Base-by-base conservation (phyloP, 2,888 invertebrate genomes). In the Harpagoxenus sublaevis region DNA sequence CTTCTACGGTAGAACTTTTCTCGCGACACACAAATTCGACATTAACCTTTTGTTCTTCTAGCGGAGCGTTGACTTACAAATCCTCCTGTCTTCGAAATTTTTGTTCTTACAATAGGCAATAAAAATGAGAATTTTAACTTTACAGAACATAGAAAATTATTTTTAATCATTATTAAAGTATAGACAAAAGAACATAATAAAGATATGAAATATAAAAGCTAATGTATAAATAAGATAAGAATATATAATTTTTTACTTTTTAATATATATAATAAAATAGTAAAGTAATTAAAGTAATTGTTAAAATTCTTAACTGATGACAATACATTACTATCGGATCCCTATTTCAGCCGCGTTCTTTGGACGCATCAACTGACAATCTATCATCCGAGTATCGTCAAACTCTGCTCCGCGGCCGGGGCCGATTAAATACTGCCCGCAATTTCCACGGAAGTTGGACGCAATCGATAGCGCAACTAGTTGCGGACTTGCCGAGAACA, bases 201-300 rank as follows among this genome's bases (percentile, higher is more conserved):
- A 70, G n/a, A 53, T 53, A n/a, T n/a, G 0, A 35, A 53, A 53
- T 68, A n/a, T 35, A 3, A 51, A 31, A 68, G 5, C 23, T 31
- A 31, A 68, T 15, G 53, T 12, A 18, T 31, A 23, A 23, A 23
- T 23, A 23, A 23, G 23, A 23, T 0, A 23, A 23, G 8, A 48
- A 31, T 31, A 51, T 70, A 9, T 88, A 39, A 35, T 2, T 35
- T 62, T 62, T 88, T 83, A 81, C 79, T 48, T 83, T 60, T 60
- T 63, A 39, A 39, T 66, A 85, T 87, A 85, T 87, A 87, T 88
- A 89, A 89, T 86, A 68, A n/a, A 18, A 45, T 39, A 39, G 3
- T 55, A 55, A 53, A n/a, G 8, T 9, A 4, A 15, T 39, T n/a
- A 15, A 15, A 74, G n/a, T n/a, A 48, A 62, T 12, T 28, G 12